A percentile compares a stretch with the other conserved stretches of the same genome.
Evolutionary conservation across 2,888 invertebrate genomes (phyloP).

Genomic region (Cephus spinipes): DNA sequence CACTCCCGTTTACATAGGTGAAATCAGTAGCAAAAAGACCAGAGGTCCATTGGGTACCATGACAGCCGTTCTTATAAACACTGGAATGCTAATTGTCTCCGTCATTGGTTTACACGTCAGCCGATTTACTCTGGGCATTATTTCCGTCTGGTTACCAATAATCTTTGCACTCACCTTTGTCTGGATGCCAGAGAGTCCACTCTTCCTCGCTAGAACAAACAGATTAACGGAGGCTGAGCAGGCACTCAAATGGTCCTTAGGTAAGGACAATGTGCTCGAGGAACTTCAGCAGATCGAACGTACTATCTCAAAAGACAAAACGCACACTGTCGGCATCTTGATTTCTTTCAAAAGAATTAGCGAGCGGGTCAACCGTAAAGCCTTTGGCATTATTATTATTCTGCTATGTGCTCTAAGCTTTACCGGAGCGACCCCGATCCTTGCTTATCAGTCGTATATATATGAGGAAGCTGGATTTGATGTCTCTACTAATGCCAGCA

Average conservation of each 20-base stretch:
- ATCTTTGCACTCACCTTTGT: constrained; percentile 51
- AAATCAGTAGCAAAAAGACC: constrained; percentile 58
- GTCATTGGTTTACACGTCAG: constrained; percentile 46
- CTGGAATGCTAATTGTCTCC: constrained; percentile 54
- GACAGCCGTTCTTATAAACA: constrained; percentile 57
- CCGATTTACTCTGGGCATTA: constrained; percentile 53
- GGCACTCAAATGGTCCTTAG: constrained; percentile 57
- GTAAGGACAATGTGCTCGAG: constrained; percentile 53
- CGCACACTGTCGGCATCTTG: constrained; percentile 16
- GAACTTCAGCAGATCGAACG: constrained; percentile 61
- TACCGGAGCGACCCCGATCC: constrained; percentile 57
- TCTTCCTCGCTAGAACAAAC: constrained; percentile 57
- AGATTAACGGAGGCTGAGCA: constrained; percentile 50
- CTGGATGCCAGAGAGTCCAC: constrained; percentile 62
- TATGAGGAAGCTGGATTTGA: constrained; percentile 54
- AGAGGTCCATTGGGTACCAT: constrained; percentile 55
- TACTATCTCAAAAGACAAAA: constrained; percentile 37
- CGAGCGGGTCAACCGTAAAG: constrained; percentile 35
- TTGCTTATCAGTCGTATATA: constrained; percentile 60
- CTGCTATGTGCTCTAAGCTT: constrained; percentile 53
- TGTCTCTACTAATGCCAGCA: constrained; percentile 52
- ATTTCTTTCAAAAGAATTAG: constrained; percentile 32
- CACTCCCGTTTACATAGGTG: constrained; percentile 61
- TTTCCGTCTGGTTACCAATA: constrained; percentile 48
- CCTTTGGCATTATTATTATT: constrained; percentile 54